phyloP scores from a whole-genome alignment of 2,888 invertebrate species.

The Leptinotarsa tumamoca region DNA sequence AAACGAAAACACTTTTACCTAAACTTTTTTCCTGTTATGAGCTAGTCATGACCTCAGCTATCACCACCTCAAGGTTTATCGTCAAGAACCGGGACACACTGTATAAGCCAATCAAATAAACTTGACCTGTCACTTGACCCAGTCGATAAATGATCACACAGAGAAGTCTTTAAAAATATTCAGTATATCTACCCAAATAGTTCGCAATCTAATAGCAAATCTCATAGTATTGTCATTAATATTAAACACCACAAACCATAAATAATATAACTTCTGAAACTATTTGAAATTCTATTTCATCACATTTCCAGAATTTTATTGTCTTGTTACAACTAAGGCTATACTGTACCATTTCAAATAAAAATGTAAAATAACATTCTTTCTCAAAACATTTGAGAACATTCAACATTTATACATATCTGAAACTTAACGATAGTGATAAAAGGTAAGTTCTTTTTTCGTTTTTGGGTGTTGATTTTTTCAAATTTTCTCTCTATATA shows the following conservation, averaged over 20 bases:
- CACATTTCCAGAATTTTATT: constrained; percentile 17
- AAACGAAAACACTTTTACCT: too few species aligned
- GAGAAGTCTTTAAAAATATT: too few species aligned
- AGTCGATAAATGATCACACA: too few species aligned
- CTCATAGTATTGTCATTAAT: too few species aligned
- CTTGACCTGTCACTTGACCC: too few species aligned
- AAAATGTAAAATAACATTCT: constrained; percentile 8
- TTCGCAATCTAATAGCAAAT: too few species aligned
- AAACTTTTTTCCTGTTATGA: too few species aligned
- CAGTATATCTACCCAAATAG: too few species aligned
- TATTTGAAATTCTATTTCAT: constrained; percentile 17
- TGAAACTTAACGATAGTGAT: constrained; percentile 25
- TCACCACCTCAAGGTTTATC: too few species aligned
- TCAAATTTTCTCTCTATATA: background rate
- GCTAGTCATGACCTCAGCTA: too few species aligned
- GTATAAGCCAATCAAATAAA: too few species aligned
- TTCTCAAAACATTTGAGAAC: constrained; percentile 16
- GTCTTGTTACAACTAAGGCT: constrained; percentile 23
- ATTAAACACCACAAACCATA: background rate
- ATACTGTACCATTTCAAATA: background rate
- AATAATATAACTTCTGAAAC: constrained; percentile 10
- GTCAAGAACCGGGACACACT: too few species aligned
- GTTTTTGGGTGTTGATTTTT: background rate
- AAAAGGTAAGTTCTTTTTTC: background rate
- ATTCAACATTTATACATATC: constrained; percentile 25